Conservation (phyloP, 2,113 vertebrate species). For the Saccopteryx leptura region DNA sequence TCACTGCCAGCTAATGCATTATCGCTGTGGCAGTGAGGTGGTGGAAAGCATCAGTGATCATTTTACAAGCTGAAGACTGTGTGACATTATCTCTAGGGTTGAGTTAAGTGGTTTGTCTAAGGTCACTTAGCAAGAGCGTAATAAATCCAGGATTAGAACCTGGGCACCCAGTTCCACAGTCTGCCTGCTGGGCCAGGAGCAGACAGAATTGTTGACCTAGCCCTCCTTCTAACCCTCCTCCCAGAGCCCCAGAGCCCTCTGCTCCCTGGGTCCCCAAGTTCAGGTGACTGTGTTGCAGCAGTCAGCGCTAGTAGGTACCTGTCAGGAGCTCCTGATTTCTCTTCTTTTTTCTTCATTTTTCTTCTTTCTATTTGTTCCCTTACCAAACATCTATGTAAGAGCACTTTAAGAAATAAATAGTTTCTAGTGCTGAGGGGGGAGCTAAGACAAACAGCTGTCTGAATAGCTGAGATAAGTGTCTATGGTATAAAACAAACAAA, state of each 20-base stretch:
- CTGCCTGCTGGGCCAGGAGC: neutral
- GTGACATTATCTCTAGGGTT: conserved; percentile 54
- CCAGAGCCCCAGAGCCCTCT: fast-evolving
- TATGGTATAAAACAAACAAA: neutral
- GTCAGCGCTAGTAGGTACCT: too few species aligned
- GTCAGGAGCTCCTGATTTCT: neutral
- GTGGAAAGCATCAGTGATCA: neutral
- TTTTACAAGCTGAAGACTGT: conserved; percentile 16
- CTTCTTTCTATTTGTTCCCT: neutral
- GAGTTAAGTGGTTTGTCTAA: conserved; percentile 72
- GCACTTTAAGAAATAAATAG: neutral
- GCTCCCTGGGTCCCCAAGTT: fast-evolving
- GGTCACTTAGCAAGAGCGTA: conserved; percentile 55
- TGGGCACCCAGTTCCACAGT: neutral
- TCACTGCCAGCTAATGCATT: neutral
- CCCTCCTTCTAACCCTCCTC: neutral
- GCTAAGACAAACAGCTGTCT: neutral
- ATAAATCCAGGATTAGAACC: conserved; percentile 56
- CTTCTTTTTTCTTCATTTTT: fast-evolving
- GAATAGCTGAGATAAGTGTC: neutral
- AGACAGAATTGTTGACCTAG: fast-evolving
- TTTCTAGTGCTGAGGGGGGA: too few species aligned
- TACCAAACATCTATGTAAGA: neutral
- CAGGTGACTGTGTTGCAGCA: neutral
- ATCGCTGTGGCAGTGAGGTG: fast-evolving